phyloP scores from a whole-genome alignment of 2,797 vertebrate species.

The Artibeus jamaicensis region DNA sequence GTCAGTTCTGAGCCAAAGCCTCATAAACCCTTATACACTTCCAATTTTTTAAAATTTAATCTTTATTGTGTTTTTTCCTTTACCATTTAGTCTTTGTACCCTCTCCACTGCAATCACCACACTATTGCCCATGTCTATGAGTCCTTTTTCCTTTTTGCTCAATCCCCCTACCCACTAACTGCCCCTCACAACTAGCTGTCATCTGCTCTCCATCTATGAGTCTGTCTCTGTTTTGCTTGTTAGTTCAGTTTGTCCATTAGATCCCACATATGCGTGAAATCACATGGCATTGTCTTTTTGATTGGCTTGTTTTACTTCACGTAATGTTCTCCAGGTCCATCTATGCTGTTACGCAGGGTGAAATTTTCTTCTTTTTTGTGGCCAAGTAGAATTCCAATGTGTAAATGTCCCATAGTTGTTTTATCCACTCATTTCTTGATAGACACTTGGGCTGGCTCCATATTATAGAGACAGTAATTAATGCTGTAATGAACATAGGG shows the following conservation, averaged over 20 bases:
- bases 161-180: neutral
- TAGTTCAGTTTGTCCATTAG: neutral
- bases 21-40: neutral
- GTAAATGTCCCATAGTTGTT: neutral
- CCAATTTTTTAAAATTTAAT: neutral
- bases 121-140: neutral
- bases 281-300: neutral
- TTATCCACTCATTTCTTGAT: neutral
- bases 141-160: neutral
- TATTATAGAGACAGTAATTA: neutral
- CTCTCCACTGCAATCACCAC: neutral
- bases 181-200: neutral
- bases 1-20: neutral
- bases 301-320: neutral
- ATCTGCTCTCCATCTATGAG: neutral
- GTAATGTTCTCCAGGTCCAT: neutral
- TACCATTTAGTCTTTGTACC: neutral
- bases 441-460: neutral
- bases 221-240: neutral
- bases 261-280: neutral
- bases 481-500: neutral
- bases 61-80: neutral
- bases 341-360: neutral
- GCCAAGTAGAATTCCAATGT: neutral
- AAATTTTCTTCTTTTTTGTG: neutral